These are phyloP conservation scores for Varanus komodoensis DNA, from an alignment of 2,113 vertebrate genomes.

Conservation along the genomic window DNA sequence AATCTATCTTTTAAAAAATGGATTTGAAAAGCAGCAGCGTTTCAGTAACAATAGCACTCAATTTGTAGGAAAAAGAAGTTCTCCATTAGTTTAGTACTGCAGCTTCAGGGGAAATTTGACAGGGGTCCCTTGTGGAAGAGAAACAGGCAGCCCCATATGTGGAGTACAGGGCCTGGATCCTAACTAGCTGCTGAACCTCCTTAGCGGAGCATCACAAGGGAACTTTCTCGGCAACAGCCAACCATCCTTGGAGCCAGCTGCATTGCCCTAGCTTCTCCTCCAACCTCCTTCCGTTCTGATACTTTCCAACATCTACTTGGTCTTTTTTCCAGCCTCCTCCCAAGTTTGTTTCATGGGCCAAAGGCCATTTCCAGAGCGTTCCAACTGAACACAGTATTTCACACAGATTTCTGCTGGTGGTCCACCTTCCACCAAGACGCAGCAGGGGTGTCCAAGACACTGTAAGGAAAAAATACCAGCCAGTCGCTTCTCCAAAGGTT, in stretches of 20 bases:
- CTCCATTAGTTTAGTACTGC: background rate
- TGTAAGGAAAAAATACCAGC: background rate
- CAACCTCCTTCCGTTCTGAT: background rate
- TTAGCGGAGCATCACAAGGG: background rate
- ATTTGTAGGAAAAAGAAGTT: background rate
- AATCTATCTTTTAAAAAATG: constrained; percentile 37
- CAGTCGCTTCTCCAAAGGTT: constrained; percentile 34
- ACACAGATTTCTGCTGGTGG: constrained; percentile 6
- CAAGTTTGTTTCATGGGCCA: constrained; percentile 33
- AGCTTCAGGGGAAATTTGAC: constrained; percentile 46
- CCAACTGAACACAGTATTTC: constrained; percentile 14
- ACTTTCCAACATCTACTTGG: background rate
- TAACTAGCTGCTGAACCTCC: too few species aligned
- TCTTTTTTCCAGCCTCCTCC: constrained; percentile 38
- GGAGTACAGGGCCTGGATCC: constrained; percentile 10
- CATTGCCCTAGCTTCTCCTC: background rate
- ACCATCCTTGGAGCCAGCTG: background rate
- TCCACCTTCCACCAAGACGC: background rate
- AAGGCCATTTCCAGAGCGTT: constrained; percentile 20
- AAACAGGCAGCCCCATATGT: background rate
- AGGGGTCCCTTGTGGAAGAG: constrained; percentile 15
- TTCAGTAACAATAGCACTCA: too few species aligned
- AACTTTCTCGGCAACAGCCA: background rate
- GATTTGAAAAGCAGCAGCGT: constrained; percentile 36
- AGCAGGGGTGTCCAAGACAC: too few species aligned